Percentiles rank a stretch among this genome's conserved stretches.
These are phyloP conservation scores for Spilarctia lutea DNA, from an alignment of 2,888 invertebrate genomes.

Conservation along the genomic window DNA sequence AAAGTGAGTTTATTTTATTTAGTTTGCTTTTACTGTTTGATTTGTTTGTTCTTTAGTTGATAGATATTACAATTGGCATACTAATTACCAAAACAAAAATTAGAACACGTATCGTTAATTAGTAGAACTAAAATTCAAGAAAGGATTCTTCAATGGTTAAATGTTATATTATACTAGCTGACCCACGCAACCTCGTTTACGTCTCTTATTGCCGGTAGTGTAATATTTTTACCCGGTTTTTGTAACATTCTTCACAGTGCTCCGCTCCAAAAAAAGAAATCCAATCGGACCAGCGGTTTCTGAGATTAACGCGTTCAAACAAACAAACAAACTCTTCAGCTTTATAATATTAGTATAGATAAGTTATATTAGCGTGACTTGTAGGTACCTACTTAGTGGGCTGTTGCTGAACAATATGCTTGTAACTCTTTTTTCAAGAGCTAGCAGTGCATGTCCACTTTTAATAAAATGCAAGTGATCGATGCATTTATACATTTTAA, in stretches of 20 bases:
- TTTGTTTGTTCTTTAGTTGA: neutral
- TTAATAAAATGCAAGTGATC: slow-evolving; percentile 8
- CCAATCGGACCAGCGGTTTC: too few relatives aligned
- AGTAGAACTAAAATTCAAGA: neutral
- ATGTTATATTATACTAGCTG: neutral
- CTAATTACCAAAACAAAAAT: neutral
- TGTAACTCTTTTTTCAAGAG: neutral
- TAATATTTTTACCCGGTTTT: too few relatives aligned
- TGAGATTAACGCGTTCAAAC: too few relatives aligned
- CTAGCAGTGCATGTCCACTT: neutral
- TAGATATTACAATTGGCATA: neutral
- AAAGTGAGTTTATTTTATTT: slow-evolving; percentile 9
- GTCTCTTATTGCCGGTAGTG: too few relatives aligned
- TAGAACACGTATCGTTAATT: neutral
- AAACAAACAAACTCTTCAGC: too few relatives aligned
- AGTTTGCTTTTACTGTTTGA: neutral
- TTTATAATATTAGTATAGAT: too few relatives aligned
- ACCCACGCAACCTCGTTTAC: too few relatives aligned
- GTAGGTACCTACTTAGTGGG: neutral
- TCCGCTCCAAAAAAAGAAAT: too few relatives aligned
- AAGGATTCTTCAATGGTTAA: neutral
- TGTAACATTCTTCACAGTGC: too few relatives aligned
- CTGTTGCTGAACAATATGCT: neutral
- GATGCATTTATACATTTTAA: slow-evolving; percentile 3
- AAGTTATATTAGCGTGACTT: neutral